phyloP scores from a whole-genome alignment of 2,888 invertebrate species.

The Pecten maximus region DNA sequence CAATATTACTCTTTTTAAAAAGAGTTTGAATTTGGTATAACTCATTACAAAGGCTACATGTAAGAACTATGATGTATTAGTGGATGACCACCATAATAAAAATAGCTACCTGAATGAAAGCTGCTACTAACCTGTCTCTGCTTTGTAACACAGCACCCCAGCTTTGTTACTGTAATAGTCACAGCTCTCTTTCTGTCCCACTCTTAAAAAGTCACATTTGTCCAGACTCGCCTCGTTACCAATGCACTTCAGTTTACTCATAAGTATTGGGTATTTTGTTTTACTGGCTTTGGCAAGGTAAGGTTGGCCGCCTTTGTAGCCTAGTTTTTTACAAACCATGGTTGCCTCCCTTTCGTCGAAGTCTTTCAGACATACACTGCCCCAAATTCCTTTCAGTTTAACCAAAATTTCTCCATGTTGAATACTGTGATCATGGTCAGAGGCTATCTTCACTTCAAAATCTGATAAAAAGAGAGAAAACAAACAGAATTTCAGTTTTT shows the following conservation, averaged over 20 bases:
- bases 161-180: conserved; percentile 67
- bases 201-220: conserved; percentile 59
- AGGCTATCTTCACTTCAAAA: conserved; percentile 62
- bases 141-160: conserved; percentile 75
- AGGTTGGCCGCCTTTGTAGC: conserved; percentile 66
- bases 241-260: conserved; percentile 80
- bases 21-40: too few relatives aligned
- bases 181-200: conserved; percentile 63
- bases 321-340: conserved; percentile 82
- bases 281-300: conserved; percentile 63
- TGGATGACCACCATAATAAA: conserved; percentile 36
- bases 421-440: conserved; percentile 58
- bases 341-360: conserved; percentile 87
- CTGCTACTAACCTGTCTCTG: conserved; percentile 62
- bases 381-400: conserved; percentile 87
- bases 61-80: too few relatives aligned
- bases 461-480: conserved; percentile 49
- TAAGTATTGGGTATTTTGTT: conserved; percentile 84
- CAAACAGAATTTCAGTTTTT: too few relatives aligned
- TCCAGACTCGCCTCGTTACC: conserved; percentile 63
- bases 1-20: too few relatives aligned
- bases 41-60: too few relatives aligned
- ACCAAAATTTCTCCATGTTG: conserved; percentile 85
- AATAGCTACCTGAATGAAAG: conserved; percentile 6
- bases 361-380: conserved; percentile 89